phyloP scores from a whole-genome alignment of 2,113 vertebrate species.

The Alethe castanea region DNA sequence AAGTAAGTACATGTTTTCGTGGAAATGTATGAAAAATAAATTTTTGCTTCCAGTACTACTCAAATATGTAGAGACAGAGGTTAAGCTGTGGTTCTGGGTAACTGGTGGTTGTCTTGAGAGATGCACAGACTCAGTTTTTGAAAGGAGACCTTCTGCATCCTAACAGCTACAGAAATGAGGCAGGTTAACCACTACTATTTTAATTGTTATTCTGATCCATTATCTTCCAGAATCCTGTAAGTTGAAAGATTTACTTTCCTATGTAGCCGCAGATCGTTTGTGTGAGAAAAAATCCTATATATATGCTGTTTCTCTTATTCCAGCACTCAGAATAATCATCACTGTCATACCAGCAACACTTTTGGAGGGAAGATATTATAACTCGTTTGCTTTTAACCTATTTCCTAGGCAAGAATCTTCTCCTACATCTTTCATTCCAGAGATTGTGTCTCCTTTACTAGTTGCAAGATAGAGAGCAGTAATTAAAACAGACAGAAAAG shows the following conservation, averaged over 20 bases:
- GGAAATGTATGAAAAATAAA: neutral
- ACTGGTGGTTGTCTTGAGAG: neutral
- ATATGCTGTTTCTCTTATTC: neutral
- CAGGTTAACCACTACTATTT: neutral
- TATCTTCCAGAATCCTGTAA: neutral
- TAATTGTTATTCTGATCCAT: neutral
- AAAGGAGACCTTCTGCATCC: neutral
- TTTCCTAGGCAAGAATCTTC: neutral
- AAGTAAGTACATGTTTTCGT: neutral
- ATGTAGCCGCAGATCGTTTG: neutral
- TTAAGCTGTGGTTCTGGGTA: neutral
- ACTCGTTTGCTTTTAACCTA: neutral
- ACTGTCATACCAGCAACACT: neutral
- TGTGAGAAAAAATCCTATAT: neutral
- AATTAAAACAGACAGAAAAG: neutral
- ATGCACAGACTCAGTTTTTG: neutral
- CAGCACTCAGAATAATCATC: neutral
- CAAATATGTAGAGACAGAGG: neutral
- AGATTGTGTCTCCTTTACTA: neutral
- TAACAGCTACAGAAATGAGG: neutral
- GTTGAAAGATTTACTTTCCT: neutral
- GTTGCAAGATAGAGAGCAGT: neutral
- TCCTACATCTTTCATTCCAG: neutral
- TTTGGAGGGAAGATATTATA: neutral
- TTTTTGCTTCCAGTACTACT: neutral